These are phyloP conservation scores for Pristionchus maxplancki DNA, from an alignment of 2,888 invertebrate genomes.

Conservation along the genomic window DNA sequence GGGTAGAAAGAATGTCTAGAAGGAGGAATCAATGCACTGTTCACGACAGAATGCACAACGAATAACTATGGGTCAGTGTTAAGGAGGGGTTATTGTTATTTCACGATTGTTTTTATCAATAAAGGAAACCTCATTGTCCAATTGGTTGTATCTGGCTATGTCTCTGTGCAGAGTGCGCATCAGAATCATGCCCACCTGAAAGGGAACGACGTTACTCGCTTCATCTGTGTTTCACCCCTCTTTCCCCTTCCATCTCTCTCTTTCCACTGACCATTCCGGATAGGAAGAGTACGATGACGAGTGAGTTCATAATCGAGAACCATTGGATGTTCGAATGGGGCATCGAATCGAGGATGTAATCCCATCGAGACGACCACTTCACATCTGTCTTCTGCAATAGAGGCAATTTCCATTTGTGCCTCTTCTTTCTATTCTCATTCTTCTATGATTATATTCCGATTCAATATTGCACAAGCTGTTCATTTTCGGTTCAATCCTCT, in stretches of 20 bases:
- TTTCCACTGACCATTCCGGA: slow-evolving; percentile 89
- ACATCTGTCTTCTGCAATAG: slow-evolving; percentile 79
- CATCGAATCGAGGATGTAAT: slow-evolving; percentile 98
- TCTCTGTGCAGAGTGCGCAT: slow-evolving; percentile 96
- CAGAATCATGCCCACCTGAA: slow-evolving; percentile 93
- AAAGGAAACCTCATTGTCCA: slow-evolving; percentile 81
- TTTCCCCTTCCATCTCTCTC: neutral
- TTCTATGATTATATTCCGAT: too few species aligned
- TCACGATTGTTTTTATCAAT: neutral
- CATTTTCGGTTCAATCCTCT: too few species aligned
- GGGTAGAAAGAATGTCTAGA: slow-evolving; percentile 25
- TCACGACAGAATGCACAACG: neutral
- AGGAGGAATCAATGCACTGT: neutral
- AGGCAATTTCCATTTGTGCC: neutral
- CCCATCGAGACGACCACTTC: slow-evolving; percentile 99
- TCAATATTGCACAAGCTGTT: neutral
- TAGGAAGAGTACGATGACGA: slow-evolving; percentile 91
- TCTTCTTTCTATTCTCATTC: too few species aligned
- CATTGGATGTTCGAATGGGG: slow-evolving; percentile 87
- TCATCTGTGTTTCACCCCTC: neutral
- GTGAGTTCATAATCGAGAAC: slow-evolving; percentile 92
- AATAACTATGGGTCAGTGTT: neutral
- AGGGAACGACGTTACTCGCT: neutral
- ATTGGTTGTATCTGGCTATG: slow-evolving; percentile 97
- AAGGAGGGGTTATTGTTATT: slow-evolving; percentile 59